phyloP scores from a whole-genome alignment of 1,140 invertebrate genomes.

The Anastrepha ludens region DNA sequence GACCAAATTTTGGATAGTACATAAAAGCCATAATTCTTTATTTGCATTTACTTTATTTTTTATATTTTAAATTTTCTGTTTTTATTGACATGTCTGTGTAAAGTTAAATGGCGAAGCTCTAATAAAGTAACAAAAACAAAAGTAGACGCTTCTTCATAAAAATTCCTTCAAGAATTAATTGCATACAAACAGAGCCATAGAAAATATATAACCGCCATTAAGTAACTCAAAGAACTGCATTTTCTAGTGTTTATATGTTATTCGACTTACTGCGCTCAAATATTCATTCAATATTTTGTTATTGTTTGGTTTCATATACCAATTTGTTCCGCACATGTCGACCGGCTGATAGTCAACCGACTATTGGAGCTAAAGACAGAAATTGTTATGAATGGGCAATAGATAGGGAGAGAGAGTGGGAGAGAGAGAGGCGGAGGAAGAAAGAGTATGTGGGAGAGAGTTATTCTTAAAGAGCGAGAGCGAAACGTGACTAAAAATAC shows the following conservation, averaged over 20 bases:
- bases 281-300: neutral
- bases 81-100: too few relatives aligned
- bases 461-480: neutral
- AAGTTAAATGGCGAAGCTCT: too few relatives aligned
- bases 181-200: too few relatives aligned
- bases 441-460: neutral
- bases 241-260: neutral
- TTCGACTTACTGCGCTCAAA: neutral
- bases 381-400: constrained; percentile 20
- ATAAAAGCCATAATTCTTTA: too few relatives aligned
- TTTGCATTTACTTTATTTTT: too few relatives aligned
- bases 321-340: neutral
- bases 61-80: too few relatives aligned
- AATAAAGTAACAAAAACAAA: neutral
- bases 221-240: too few relatives aligned
- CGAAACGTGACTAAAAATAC: neutral
- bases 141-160: too few relatives aligned
- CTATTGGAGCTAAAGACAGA: neutral
- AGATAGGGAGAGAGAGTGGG: neutral
- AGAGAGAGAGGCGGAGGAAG: neutral
- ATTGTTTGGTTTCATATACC: constrained; percentile 28
- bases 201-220: too few relatives aligned
- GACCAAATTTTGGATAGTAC: neutral
- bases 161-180: too few relatives aligned
- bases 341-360: neutral